Evolutionary conservation across 2,797 vertebrate species (phyloP).

Genomic region (Pangasius krempfi): DNA sequence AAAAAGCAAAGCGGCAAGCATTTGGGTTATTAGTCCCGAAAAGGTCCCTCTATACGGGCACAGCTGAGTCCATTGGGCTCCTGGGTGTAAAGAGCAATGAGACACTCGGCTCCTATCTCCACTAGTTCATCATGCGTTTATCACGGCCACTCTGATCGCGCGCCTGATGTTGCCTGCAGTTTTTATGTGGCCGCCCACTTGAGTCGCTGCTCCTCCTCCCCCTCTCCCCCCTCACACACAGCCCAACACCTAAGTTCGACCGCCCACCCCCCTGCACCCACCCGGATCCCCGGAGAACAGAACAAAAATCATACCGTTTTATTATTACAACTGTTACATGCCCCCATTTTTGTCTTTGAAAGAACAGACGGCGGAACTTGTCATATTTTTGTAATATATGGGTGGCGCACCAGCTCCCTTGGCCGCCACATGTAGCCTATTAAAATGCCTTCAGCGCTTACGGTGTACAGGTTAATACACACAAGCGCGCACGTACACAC

Average conservation of each 20-base stretch:
- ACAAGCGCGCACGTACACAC: background rate
- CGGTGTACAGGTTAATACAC: conserved; percentile 39
- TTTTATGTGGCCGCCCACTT: conserved; percentile 84
- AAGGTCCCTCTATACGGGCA: conserved; percentile 54
- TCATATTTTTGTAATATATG: conserved; percentile 23
- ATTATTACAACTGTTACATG: conserved; percentile 37
- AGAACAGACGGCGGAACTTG: conserved; percentile 17
- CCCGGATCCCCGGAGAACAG: conserved; percentile 29
- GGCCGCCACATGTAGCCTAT: conserved; percentile 37
- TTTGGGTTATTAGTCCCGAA: conserved; percentile 71
- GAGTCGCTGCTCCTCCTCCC: conserved; percentile 68
- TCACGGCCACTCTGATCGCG: conserved; percentile 73
- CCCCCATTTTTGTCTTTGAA: conserved; percentile 24
- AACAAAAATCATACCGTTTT: conserved; percentile 42
- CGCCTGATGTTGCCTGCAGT: conserved; percentile 73
- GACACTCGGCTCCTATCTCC: conserved; percentile 60
- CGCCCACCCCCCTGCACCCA: conserved; percentile 55
- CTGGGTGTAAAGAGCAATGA: conserved; percentile 32
- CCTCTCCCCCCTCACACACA: conserved; percentile 9
- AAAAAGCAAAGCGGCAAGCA: conserved; percentile 56
- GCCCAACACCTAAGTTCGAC: conserved; percentile 76
- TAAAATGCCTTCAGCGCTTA: conserved; percentile 37
- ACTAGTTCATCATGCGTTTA: conserved; percentile 58
- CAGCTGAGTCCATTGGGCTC: conserved; percentile 40
- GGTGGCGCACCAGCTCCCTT: conserved; percentile 20